A percentile compares a stretch with the other conserved stretches of the same genome.
Evolutionary conservation across 2,888 invertebrate species (phyloP).

Genomic region (Andrena hattorfiana): DNA sequence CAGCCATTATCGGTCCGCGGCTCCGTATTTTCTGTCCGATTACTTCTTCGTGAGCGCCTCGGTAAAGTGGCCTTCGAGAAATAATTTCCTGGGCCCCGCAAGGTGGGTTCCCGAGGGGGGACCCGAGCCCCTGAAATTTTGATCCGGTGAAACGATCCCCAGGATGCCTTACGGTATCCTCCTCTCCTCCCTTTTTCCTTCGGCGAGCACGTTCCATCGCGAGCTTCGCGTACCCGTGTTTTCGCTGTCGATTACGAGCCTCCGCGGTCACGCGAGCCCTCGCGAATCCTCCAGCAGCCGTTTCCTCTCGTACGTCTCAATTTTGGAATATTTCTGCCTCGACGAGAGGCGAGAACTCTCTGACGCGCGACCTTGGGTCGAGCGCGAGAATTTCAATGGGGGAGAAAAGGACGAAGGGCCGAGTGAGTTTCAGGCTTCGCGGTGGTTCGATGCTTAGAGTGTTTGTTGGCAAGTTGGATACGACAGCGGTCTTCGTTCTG

Average conservation of each 20-base stretch:
- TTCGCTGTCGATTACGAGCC: constrained; percentile 50
- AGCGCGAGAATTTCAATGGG: too few species aligned
- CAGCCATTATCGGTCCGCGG: constrained; percentile 69
- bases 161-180: constrained; percentile 65
- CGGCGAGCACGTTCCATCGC: constrained; percentile 28
- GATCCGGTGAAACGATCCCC: constrained; percentile 69
- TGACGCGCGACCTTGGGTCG: background rate
- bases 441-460: background rate
- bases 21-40: constrained; percentile 72
- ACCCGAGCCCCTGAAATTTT: constrained; percentile 69
- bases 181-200: constrained; percentile 6
- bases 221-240: constrained; percentile 21
- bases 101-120: background rate
- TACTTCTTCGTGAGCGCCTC: constrained; percentile 72
- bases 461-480: background rate
- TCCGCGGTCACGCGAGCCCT: constrained; percentile 11
- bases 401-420: background rate
- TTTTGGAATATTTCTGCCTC: constrained; percentile 22
- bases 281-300: background rate
- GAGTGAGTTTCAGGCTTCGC: background rate
- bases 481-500: background rate
- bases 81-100: constrained; percentile 66
- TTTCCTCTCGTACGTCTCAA: constrained; percentile 27
- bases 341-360: background rate
- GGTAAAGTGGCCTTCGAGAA: constrained; percentile 69